Evolutionary conservation across 2,888 invertebrate species (phyloP).

Genomic region (Danaus chrysippus): DNA sequence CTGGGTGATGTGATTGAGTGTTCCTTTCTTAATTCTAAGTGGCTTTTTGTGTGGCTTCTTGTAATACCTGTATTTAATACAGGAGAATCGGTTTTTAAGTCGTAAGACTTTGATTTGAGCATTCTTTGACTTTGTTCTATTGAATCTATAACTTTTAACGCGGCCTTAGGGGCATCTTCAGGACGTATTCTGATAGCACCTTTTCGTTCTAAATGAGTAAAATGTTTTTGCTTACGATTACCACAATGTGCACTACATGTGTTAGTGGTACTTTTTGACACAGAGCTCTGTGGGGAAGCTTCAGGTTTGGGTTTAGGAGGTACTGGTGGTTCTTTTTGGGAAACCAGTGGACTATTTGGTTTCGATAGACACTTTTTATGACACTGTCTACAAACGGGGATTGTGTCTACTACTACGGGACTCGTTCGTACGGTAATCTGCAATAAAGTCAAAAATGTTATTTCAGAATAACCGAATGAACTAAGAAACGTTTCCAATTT

Average conservation of each 20-base stretch:
- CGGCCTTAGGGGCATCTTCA: slow-evolving; percentile 70
- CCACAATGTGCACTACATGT: slow-evolving; percentile 66
- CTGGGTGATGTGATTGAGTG: slow-evolving; percentile 67
- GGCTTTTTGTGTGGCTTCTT: slow-evolving; percentile 60
- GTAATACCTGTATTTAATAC: slow-evolving; percentile 58
- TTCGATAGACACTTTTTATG: slow-evolving; percentile 86
- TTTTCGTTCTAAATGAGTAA: slow-evolving; percentile 69
- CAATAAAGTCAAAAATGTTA: slow-evolving; percentile 36
- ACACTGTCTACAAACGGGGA: slow-evolving; percentile 87
- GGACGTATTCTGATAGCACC: slow-evolving; percentile 72
- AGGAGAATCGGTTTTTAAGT: slow-evolving; percentile 69
- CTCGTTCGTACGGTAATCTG: slow-evolving; percentile 89
- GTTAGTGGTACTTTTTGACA: slow-evolving; percentile 64
- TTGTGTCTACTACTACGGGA: slow-evolving; percentile 84
- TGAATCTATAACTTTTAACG: slow-evolving; percentile 70
- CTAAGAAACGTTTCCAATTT: background rate
- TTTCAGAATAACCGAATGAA: background rate
- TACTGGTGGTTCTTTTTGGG: slow-evolving; percentile 65
- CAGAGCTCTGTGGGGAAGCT: slow-evolving; percentile 62
- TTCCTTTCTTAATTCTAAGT: slow-evolving; percentile 67
- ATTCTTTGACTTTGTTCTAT: slow-evolving; percentile 74
- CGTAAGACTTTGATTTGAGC: slow-evolving; percentile 73
- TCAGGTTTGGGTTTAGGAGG: slow-evolving; percentile 58
- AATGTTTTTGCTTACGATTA: slow-evolving; percentile 60
- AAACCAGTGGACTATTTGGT: slow-evolving; percentile 72